Evolutionary conservation across 1,140 invertebrate genomes (phyloP), one percentile per base, ranked within the genome.

Genomic region (Conus ventricosus): DNA sequence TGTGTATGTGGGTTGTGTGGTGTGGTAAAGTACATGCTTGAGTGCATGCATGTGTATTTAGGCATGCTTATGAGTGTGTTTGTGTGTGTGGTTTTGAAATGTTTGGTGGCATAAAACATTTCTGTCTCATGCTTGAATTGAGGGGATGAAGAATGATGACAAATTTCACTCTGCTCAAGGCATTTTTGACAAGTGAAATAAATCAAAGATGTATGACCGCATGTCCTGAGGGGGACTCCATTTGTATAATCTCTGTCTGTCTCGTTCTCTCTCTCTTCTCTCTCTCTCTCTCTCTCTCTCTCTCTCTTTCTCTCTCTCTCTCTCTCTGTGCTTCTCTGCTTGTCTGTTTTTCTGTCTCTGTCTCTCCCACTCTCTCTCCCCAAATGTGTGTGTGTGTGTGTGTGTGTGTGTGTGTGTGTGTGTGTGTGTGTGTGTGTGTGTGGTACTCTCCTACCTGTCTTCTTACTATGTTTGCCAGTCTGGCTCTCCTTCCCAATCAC

Each of bases 281-380:
- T 80, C 76, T 60, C 27, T 63, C 57, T 39, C 4, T 84, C 82
- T 60, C 10, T 63, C 57, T 67, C 55, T 67, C 63, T 27, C n/a
- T 84, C 55, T 57, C 27, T 67, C 63, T n/a, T n/a, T n/a, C n/a
- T 76, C 71, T 76, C 71, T 76, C 71, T 76, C 71, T 76, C 71
- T 76, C 71, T 80, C 76, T 80, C 76, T 80, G 7, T 80, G 25
- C 39, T 27, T 80, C 76, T 67, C 57, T 85, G 7, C 27, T 25
- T 85, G 23, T n/a, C 63, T 63, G 13, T 67, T 11, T 63, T n/a
- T 63, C 57, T 63, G 27, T 60, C 27, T 63, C 57, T 39, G 8
- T 84, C 82, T 60, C 10, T 63, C 57, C 63, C 55, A 63, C 63
- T 27, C n/a, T 84, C 55, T 57, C 27, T 67, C 63, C 67, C 27